A percentile compares a stretch with the other conserved stretches of the same genome.
Evolutionary conservation across 2,888 invertebrate species (phyloP).

Genomic region (Cloeon dipterum): DNA sequence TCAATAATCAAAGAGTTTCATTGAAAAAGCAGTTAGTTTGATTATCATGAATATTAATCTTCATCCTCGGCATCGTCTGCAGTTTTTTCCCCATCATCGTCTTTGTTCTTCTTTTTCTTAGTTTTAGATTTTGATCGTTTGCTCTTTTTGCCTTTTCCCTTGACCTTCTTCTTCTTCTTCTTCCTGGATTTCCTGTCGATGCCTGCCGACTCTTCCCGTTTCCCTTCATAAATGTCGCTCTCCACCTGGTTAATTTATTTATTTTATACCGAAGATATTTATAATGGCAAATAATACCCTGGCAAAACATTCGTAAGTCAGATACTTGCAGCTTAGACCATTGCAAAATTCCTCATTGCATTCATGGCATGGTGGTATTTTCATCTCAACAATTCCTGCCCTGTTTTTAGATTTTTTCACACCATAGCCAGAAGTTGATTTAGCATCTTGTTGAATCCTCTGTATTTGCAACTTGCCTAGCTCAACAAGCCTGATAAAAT

Average conservation of each 20-base stretch:
- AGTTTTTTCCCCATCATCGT: not conserved
- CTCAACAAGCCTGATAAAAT: constrained; percentile 38
- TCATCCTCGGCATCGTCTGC: not conserved
- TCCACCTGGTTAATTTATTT: too few relatives aligned
- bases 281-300: too few relatives aligned
- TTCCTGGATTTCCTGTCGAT: not conserved
- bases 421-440: constrained; percentile 3
- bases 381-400: constrained; percentile 56
- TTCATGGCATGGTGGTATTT: constrained; percentile 48
- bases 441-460: constrained; percentile 46
- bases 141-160: not conserved
- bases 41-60: too few relatives aligned
- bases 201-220: not conserved
- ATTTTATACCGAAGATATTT: too few relatives aligned
- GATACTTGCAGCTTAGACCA: constrained; percentile 28
- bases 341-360: constrained; percentile 71
- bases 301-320: constrained; percentile 27
- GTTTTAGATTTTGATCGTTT: too few relatives aligned
- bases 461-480: constrained; percentile 54
- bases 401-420: constrained; percentile 53
- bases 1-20: too few relatives aligned
- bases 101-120: not conserved
- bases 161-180: constrained; percentile 1
- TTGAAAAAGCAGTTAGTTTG: too few relatives aligned
- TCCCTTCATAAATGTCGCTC: too few relatives aligned